Evolutionary conservation across 2,113 vertebrate genomes (phyloP), one percentile per base, ranked within the genome.

Genomic region (Helogale parvula): DNA sequence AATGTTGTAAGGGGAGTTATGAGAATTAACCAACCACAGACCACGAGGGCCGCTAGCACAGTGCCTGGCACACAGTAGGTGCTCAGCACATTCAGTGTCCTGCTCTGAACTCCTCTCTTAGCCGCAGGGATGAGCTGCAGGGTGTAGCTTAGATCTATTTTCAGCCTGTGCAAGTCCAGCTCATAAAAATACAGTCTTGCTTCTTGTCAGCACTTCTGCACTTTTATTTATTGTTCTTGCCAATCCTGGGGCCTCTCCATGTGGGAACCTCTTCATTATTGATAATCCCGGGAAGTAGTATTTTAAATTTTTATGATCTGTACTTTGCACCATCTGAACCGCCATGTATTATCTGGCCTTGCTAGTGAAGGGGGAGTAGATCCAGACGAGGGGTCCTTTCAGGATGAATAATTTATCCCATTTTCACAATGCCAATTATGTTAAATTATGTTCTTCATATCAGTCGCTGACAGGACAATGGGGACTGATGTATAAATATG

Each of bases 261-360:
- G 97, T 97, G 98, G 98, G 97, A 97, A 96, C 95, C 96, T 98
- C 98, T 99, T 98, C 98, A 99, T 98, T 99, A 98, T 98, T 99
- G 98, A 99, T 99, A 98, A 98, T 98, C 97, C 94, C 0, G 45
- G 96, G 98, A 98, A 99, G 98, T 93, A 98, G 97, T 98, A 98
- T 98, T 98, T 99, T 97, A 99, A 99, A 99, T 98, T 99, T 99
- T 99, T 98, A 99, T 98, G 98, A 97, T 97, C 98, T 98, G 96
- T 7, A 90, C 98, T 98, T 98, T 97, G 97, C 57, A 85, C 95
- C 96, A 96, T 98, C 98, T 97, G 98, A 98, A 98, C 96, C 97
- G 95, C 96, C 97, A 98, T 98, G 98, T 95, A 98, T 98, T 98
- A 98, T 98, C 98, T 97, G 97, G 96, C 93, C 94, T 2, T 50